Conservation (phyloP, 2,113 vertebrate genomes). For the Edolisoma coerulescens region DNA sequence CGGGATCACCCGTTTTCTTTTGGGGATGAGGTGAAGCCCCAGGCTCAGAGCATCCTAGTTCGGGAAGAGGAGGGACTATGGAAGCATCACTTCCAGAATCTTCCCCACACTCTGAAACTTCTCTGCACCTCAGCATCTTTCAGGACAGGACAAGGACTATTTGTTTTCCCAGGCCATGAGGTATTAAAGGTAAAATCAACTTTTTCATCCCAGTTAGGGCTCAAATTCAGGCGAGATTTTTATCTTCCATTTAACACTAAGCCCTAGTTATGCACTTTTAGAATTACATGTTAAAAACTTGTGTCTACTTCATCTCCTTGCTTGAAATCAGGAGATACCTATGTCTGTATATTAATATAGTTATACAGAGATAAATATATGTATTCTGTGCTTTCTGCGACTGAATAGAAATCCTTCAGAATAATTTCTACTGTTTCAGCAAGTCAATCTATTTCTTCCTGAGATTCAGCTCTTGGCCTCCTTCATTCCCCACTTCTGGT, state of each 20-base stretch:
- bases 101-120: not conserved
- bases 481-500: not conserved
- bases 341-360: not conserved
- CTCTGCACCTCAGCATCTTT: not conserved
- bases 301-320: not conserved
- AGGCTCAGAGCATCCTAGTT: not conserved
- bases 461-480: not conserved
- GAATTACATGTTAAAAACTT: not conserved
- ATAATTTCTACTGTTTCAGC: not conserved
- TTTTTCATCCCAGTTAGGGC: not conserved
- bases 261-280: not conserved
- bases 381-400: not conserved
- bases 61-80: not conserved
- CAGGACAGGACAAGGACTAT: not conserved
- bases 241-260: not conserved
- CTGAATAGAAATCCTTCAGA: not conserved
- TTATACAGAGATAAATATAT: not conserved
- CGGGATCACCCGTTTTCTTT: not conserved
- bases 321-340: not conserved
- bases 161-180: not conserved
- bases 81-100: not conserved
- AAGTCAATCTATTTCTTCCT: not conserved
- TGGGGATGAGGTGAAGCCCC: not conserved
- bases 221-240: not conserved
- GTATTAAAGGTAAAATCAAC: not conserved